These are phyloP conservation scores for Bombus ignitus DNA, from an alignment of 1,140 invertebrate species.

Conservation along the genomic window DNA sequence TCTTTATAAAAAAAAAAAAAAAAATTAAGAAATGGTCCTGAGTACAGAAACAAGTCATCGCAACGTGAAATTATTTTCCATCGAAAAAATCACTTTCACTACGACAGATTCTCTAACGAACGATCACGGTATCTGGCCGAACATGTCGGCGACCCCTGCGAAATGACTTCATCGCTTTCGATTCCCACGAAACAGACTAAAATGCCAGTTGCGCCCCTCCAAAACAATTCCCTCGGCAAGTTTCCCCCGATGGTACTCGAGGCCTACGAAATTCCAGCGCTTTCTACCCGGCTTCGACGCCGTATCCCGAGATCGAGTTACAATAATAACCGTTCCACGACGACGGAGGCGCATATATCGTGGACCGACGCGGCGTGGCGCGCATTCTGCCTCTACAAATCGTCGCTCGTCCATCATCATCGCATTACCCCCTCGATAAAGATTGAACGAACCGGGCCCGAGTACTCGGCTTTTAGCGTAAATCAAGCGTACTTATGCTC, in stretches of 20 bases:
- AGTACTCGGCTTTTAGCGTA: conserved; percentile 63
- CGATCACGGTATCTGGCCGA: background rate
- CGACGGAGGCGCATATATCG: conserved; percentile 30
- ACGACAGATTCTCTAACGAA: background rate
- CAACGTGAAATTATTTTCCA: background rate
- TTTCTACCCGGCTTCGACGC: conserved; percentile 8
- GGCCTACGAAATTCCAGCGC: conserved; percentile 17
- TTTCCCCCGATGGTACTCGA: background rate
- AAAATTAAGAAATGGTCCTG: background rate
- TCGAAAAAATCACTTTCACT: background rate
- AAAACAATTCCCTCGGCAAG: background rate
- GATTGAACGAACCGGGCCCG: conserved; percentile 49
- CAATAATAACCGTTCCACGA: conserved; percentile 25
- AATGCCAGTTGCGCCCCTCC: background rate
- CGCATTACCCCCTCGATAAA: conserved; percentile 64
- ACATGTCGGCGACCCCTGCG: too few species aligned
- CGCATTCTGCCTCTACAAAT: conserved; percentile 60
- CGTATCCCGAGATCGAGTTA: conserved; percentile 23
- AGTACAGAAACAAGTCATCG: background rate
- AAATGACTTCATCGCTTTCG: conserved; percentile 36
- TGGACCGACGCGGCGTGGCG: background rate
- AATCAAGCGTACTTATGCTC: conserved; percentile 65
- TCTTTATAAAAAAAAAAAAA: background rate
- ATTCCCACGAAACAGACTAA: conserved; percentile 24
- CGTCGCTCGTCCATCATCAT: conserved; percentile 65